phyloP scores from a whole-genome alignment of 2,888 invertebrate species.

The Odontomyia ornata region DNA sequence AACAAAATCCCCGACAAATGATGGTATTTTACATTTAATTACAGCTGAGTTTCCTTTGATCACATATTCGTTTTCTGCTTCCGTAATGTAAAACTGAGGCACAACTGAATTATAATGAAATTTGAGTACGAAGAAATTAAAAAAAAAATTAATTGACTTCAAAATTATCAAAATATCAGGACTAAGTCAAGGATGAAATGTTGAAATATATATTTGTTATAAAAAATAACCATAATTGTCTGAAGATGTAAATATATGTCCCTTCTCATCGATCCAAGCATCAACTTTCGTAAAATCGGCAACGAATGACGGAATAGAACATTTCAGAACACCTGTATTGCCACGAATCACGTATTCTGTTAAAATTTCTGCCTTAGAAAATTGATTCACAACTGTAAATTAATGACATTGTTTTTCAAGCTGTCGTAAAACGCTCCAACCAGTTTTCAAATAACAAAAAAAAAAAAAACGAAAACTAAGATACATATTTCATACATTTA shows the following conservation, averaged over 20 bases:
- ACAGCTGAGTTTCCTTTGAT: slow-evolving; percentile 91
- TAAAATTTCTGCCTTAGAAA: slow-evolving; percentile 76
- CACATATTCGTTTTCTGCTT: slow-evolving; percentile 93
- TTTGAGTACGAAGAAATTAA: slow-evolving; percentile 46
- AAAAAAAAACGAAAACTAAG: too few relatives aligned
- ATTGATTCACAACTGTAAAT: slow-evolving; percentile 74
- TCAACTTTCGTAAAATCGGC: slow-evolving; percentile 77
- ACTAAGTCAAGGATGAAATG: not conserved
- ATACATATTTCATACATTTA: too few relatives aligned
- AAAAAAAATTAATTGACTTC: slow-evolving; percentile 14
- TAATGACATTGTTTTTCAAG: too few relatives aligned
- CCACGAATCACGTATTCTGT: slow-evolving; percentile 79
- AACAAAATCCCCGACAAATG: slow-evolving; percentile 93
- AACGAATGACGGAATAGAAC: slow-evolving; percentile 79
- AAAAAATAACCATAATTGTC: slow-evolving; percentile 63
- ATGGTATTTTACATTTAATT: slow-evolving; percentile 93
- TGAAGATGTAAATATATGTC: slow-evolving; percentile 58
- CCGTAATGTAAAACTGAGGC: slow-evolving; percentile 87
- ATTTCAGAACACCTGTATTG: slow-evolving; percentile 76
- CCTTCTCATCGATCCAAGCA: slow-evolving; percentile 74
- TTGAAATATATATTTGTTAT: not conserved
- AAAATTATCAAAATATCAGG: not conserved
- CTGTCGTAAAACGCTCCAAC: too few relatives aligned
- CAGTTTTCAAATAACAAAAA: too few relatives aligned
- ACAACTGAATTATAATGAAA: slow-evolving; percentile 76